phyloP scores from a whole-genome alignment of 2,888 invertebrate genomes.

The Ectemnius lituratus region DNA sequence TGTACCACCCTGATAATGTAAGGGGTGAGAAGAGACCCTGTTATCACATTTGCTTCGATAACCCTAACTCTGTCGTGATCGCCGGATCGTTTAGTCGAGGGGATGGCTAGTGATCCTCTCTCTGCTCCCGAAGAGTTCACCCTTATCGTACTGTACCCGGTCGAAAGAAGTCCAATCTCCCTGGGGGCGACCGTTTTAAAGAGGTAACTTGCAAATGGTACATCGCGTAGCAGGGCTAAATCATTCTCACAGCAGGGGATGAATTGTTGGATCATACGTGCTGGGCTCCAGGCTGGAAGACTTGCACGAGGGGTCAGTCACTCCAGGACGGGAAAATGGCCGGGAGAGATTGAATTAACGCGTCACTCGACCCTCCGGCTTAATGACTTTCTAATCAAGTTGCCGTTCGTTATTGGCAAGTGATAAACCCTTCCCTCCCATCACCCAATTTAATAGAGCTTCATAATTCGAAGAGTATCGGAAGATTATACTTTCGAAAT shows the following conservation, averaged over 20 bases:
- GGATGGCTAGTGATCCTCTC: no score
- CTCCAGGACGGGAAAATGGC: constrained; percentile 48
- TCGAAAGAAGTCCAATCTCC: no score
- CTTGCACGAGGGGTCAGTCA: constrained; percentile 11
- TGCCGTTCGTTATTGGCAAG: neutral
- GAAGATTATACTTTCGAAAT: neutral
- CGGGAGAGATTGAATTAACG: constrained; percentile 2
- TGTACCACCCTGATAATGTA: no score
- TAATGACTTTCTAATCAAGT: neutral
- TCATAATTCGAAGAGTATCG: neutral
- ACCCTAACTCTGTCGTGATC: no score
- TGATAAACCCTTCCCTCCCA: neutral
- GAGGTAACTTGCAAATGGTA: no score
- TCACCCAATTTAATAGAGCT: neutral
- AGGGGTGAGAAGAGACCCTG: no score
- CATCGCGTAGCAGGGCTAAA: no score
- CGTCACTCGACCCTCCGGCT: neutral
- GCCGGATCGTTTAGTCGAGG: no score
- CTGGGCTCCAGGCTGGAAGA: neutral
- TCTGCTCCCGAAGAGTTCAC: no score
- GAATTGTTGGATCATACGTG: constrained; percentile 7
- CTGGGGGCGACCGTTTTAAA: no score
- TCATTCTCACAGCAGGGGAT: neutral
- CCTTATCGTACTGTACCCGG: no score
- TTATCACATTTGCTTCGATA: no score